A percentile compares a stretch with the other conserved stretches of the same genome.
These are phyloP conservation scores for Drosophila tripunctata DNA, from an alignment of 2,888 invertebrate genomes.

Conservation along the genomic window DNA sequence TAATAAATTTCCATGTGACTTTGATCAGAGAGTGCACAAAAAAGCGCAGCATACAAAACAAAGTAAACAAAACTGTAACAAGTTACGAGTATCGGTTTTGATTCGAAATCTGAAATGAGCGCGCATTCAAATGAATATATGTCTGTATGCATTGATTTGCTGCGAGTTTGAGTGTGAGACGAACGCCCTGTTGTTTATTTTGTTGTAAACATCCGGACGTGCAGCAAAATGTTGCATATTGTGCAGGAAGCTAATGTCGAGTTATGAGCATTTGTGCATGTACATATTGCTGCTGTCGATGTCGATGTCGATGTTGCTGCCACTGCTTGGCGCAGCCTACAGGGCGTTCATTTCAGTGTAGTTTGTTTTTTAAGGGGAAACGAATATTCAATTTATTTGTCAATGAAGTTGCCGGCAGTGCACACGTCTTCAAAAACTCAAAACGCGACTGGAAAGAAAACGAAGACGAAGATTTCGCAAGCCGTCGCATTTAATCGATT, in stretches of 20 bases:
- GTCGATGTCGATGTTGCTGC: slow-evolving; percentile 1
- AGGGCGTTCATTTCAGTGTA: slow-evolving; percentile 64
- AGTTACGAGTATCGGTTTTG: slow-evolving; percentile 60
- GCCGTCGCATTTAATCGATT: slow-evolving; percentile 39
- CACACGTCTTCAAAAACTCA: slow-evolving; percentile 53
- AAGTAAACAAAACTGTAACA: slow-evolving; percentile 71
- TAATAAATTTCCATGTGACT: slow-evolving; percentile 74
- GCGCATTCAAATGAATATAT: slow-evolving; percentile 35
- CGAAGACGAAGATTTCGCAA: slow-evolving; percentile 31
- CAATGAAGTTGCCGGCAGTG: slow-evolving; percentile 75
- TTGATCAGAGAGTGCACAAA: slow-evolving; percentile 66
- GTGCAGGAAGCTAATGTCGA: slow-evolving; percentile 69
- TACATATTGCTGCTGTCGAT: slow-evolving; percentile 5
- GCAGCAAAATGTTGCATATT: slow-evolving; percentile 78
- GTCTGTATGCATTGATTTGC: too few species aligned
- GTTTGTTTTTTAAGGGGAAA: slow-evolving; percentile 31
- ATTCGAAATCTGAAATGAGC: slow-evolving; percentile 32
- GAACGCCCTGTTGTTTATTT: slow-evolving; percentile 68
- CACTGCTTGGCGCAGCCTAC: slow-evolving; percentile 36
- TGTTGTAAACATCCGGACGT: slow-evolving; percentile 78
- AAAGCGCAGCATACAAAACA: slow-evolving; percentile 36
- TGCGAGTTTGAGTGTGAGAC: neutral
- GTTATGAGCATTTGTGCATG: slow-evolving; percentile 44
- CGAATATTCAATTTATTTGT: slow-evolving; percentile 70
- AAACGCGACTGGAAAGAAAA: slow-evolving; percentile 11